These are phyloP conservation scores for Phengaris alcon DNA, from an alignment of 2,888 invertebrate species.

Conservation along the genomic window DNA sequence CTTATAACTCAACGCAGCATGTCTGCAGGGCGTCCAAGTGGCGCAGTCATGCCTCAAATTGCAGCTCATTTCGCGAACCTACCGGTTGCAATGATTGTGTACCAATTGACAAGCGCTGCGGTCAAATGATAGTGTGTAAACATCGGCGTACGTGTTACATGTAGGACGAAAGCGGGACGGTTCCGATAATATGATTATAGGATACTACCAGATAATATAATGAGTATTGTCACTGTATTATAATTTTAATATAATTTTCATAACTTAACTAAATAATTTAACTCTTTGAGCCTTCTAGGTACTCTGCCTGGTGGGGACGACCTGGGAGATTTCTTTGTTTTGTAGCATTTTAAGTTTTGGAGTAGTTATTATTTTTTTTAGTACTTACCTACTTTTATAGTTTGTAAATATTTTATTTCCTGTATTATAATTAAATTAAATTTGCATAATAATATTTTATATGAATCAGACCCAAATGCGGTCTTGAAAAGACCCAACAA, in stretches of 20 bases:
- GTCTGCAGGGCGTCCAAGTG: conserved; percentile 59
- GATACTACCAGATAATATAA: conserved; percentile 11
- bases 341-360: no score
- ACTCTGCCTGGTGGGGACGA: no score
- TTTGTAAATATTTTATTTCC: no score
- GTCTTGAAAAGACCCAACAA: no score
- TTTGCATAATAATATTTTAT: no score
- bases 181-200: conserved; percentile 26
- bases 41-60: conserved; percentile 71
- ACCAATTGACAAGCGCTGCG: conserved; percentile 56
- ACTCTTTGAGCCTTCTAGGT: no score
- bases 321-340: no score
- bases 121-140: conserved; percentile 43
- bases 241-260: neutral
- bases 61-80: conserved; percentile 64
- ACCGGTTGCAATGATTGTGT: conserved; percentile 62
- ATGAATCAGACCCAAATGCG: no score
- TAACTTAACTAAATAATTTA: no score
- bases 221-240: neutral
- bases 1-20: conserved; percentile 41
- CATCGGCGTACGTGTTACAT: conserved; percentile 37
- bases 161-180: conserved; percentile 35
- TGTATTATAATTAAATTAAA: neutral
- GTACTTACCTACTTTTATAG: no score
- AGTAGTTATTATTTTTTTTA: no score